These are phyloP conservation scores for Talpa occidentalis DNA, from an alignment of 2,113 vertebrate species.

Conservation along the genomic window DNA sequence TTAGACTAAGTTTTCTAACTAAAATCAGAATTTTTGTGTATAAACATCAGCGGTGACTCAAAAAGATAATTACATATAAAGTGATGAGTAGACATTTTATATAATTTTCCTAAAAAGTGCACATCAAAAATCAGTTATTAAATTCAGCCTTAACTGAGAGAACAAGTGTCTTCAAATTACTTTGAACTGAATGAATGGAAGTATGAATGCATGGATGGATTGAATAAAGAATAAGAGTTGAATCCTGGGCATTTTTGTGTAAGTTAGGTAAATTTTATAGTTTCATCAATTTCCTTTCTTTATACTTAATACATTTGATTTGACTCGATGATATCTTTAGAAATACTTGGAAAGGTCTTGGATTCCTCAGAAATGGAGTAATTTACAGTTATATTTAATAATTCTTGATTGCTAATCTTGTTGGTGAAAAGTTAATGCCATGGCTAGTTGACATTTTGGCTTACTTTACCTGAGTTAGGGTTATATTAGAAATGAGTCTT, in stretches of 20 bases:
- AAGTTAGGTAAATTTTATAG: neutral
- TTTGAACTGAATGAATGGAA: neutral
- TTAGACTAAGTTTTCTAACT: neutral
- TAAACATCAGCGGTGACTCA: neutral
- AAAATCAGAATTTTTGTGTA: slow-evolving; percentile 16
- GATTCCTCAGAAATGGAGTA: neutral
- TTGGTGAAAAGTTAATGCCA: neutral
- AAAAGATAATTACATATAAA: neutral
- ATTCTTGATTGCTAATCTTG: neutral
- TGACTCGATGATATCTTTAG: neutral
- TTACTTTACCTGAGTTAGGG: neutral
- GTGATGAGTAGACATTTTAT: neutral
- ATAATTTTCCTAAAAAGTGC: slow-evolving; percentile 39
- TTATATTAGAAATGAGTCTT: slow-evolving; percentile 16
- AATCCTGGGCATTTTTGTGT: neutral
- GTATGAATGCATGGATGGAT: neutral
- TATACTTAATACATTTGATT: neutral
- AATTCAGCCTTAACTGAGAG: slow-evolving; percentile 11
- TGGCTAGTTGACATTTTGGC: neutral
- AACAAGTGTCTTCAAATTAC: neutral
- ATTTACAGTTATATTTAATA: neutral
- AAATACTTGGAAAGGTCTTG: neutral
- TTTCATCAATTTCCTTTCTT: neutral
- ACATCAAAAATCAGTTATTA: slow-evolving; percentile 25
- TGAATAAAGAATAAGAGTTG: neutral